Evolutionary conservation across 64 coral and sea anemone species (phyloP).

Genomic region (Stylophora pistillata): DNA sequence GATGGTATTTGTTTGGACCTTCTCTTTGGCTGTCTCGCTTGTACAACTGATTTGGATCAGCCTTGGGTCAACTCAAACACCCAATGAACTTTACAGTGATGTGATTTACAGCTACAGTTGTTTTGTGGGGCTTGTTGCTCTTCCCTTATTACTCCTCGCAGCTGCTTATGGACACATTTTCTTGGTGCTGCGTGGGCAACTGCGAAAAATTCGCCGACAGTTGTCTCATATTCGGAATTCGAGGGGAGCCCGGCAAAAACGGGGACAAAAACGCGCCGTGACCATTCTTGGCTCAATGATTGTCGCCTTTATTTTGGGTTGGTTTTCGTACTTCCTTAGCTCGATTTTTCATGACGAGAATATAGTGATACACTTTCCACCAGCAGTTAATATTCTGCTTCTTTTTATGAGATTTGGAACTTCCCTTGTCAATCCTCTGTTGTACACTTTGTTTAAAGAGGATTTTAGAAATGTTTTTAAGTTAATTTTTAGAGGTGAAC

Average conservation of each 20-base stretch:
- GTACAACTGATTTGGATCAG: conserved; percentile 72
- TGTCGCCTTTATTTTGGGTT: conserved; percentile 34
- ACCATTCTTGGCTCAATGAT: conserved; percentile 43
- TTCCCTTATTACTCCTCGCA: conserved; percentile 34
- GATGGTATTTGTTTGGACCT: conserved; percentile 45
- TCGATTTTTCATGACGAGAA: conserved; percentile 14
- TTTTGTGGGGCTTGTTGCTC: conserved; percentile 48
- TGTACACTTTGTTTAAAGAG: conserved; percentile 53
- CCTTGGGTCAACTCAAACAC: not conserved
- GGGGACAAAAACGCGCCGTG: conserved; percentile 34
- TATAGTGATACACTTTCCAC: not conserved
- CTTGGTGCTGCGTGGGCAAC: conserved; percentile 48
- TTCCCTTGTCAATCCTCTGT: conserved; percentile 46
- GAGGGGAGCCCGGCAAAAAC: conserved; percentile 9
- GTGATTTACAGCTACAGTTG: conserved; percentile 59
- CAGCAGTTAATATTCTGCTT: not conserved
- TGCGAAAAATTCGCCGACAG: conserved; percentile 60
- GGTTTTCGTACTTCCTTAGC: conserved; percentile 48
- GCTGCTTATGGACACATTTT: conserved; percentile 71
- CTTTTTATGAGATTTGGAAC: conserved; percentile 38
- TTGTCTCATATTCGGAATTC: not conserved
- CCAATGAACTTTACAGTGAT: conserved; percentile 14
- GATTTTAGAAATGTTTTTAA: conserved; percentile 39
- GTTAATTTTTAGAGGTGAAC: not conserved
- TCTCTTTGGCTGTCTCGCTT: conserved; percentile 41